phyloP scores from a whole-genome alignment of 2,797 vertebrate genomes.

The Psittacula echo region DNA sequence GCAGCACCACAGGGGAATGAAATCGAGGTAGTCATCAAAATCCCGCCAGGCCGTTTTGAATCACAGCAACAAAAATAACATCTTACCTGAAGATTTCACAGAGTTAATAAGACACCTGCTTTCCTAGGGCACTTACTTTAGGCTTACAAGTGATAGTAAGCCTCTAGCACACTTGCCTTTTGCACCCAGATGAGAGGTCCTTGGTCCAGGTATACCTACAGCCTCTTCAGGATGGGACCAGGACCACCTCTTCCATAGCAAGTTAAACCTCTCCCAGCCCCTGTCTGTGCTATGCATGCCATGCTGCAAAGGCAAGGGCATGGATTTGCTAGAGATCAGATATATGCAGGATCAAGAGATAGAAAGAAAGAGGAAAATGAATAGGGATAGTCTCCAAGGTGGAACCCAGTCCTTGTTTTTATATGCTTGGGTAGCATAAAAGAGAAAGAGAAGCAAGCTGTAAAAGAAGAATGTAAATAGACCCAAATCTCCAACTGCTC shows the following conservation, averaged over 20 bases:
- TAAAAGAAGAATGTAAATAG: not conserved
- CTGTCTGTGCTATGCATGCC: not conserved
- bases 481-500: not conserved
- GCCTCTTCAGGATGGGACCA: not conserved
- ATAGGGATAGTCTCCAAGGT: not conserved
- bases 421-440: not conserved
- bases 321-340: not conserved
- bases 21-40: not conserved
- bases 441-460: not conserved
- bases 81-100: not conserved
- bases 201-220: not conserved
- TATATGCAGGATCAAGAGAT: not conserved
- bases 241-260: not conserved
- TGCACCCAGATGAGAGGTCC: not conserved
- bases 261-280: not conserved
- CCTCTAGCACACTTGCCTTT: not conserved
- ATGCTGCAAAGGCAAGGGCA: not conserved
- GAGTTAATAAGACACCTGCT: not conserved
- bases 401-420: not conserved
- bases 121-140: not conserved
- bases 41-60: not conserved
- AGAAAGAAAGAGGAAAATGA: not conserved
- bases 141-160: not conserved
- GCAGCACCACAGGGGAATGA: not conserved
- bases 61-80: not conserved